Evolutionary conservation across 2,113 vertebrate species (phyloP).

Genomic region (Cyrtonyx montezumae): DNA sequence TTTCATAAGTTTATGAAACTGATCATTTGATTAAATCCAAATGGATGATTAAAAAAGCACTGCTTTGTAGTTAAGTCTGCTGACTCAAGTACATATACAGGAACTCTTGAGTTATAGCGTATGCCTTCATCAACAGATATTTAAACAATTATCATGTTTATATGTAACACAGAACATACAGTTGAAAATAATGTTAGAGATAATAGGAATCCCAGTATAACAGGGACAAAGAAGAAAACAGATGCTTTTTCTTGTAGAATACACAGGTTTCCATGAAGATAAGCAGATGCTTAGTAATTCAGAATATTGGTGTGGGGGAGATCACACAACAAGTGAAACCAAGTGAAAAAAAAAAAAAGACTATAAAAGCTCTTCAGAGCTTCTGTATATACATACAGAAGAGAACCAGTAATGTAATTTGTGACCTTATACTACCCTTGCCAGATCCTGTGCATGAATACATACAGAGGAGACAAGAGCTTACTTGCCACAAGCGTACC

Average conservation of each 20-base stretch:
- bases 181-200: not conserved
- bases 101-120: not conserved
- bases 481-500: not conserved
- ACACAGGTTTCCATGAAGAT: not conserved
- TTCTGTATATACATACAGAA: not conserved
- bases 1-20: not conserved
- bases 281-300: not conserved
- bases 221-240: not conserved
- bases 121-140: not conserved
- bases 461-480: not conserved
- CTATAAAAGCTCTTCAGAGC: not conserved
- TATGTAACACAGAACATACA: not conserved
- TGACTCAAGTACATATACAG: not conserved
- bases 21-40: not conserved
- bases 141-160: not conserved
- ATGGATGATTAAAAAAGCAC: not conserved
- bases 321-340: not conserved
- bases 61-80: not conserved
- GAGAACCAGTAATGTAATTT: not conserved
- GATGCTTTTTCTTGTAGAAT: not conserved
- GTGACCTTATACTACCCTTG: not conserved
- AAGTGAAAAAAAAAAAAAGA: accelerated
- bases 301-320: not conserved
- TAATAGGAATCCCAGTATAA: not conserved
- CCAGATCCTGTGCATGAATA: not conserved